Conservation (phyloP, 1,140 invertebrate species). For the Catajapyx aquilonaris region DNA sequence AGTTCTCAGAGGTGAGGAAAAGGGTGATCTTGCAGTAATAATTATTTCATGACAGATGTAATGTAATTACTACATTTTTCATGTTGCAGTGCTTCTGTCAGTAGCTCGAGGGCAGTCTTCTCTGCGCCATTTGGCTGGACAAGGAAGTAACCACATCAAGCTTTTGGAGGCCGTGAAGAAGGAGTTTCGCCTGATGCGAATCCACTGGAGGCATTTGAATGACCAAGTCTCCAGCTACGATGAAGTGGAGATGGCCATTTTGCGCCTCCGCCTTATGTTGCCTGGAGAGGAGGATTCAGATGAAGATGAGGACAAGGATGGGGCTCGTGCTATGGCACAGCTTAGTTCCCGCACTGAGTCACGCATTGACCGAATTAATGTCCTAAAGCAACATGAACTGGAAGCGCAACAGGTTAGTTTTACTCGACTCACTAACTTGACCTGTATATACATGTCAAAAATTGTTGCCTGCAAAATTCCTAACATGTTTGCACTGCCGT, state of each 20-base stretch:
- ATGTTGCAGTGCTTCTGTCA: constrained; percentile 13
- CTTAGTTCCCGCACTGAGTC: constrained; percentile 14
- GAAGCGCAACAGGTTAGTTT: too few species aligned
- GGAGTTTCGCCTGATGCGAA: constrained; percentile 43
- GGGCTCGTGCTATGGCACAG: constrained; percentile 11
- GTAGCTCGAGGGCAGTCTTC: constrained; percentile 14
- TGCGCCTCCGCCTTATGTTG: constrained; percentile 31
- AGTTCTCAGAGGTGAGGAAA: constrained; percentile 9
- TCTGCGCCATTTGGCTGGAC: constrained; percentile 20
- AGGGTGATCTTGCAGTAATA: constrained; percentile 1
- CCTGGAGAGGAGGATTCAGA: constrained; percentile 20
- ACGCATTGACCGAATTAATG: constrained; percentile 21
- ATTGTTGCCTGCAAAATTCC: too few species aligned
- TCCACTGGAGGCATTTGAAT: constrained; percentile 33
- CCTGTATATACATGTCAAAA: too few species aligned
- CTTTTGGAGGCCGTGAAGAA: constrained; percentile 36
- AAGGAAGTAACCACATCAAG: constrained; percentile 31
- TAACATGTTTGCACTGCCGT: too few species aligned
- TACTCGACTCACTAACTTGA: too few species aligned
- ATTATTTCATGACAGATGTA: neutral
- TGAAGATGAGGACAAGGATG: constrained; percentile 8
- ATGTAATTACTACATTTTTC: constrained; percentile 6
- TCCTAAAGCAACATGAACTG: constrained; percentile 23
- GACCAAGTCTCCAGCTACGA: constrained; percentile 39
- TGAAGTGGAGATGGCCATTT: constrained; percentile 52